Base-by-base conservation (phyloP, 2,113 vertebrate genomes). In the Dendropsophus ebraccatus region DNA sequence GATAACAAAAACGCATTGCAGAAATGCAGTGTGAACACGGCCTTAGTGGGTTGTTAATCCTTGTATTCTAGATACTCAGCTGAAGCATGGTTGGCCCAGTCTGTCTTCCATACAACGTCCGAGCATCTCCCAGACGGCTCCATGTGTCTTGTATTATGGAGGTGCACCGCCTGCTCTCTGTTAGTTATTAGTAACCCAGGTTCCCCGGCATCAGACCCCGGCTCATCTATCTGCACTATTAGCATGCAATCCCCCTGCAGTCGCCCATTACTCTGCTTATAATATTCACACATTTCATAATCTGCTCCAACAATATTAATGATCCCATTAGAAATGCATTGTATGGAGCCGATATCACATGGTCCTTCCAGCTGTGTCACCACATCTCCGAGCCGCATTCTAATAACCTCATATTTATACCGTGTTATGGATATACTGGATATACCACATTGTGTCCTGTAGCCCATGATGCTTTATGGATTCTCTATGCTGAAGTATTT, bases 351-450 rank as follows among this genome's bases (percentile, higher is more conserved):
- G 69, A 69, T 47, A 67, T 32, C 11, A 16, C n/a, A 45, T 69
- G 25, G 37, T 30, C 60, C 58, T 67, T 81, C 79, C 45, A 81
- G 60, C 79, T 81, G 79, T 81, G 58, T 67, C 79, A 49, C 50
- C 60, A 81, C 41, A 81, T 69, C 60, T 81, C 60, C 67, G 13
- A 41, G 79, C 79, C 8, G 37, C 23, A 32, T 28, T 14, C 10
- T 25, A 79, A 79, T 58, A 58, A n/a, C 37, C 13, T 41, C 52
- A 79, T 79, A 79, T 56, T 58, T 58, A 37, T 28, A 37, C 12
- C 32, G 12, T 32, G 37, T 58, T 37, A 37, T 62, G 1, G 62
- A 62, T 62, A 60, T 60, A 52, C 50, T 2, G 16, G 2, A 37
- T 60, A 35, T 62, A 54, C 21, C 45, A 17, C n/a, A n/a, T n/a